Evolutionary conservation across 2,888 invertebrate species (phyloP).

Genomic region (Cephus runcator): DNA sequence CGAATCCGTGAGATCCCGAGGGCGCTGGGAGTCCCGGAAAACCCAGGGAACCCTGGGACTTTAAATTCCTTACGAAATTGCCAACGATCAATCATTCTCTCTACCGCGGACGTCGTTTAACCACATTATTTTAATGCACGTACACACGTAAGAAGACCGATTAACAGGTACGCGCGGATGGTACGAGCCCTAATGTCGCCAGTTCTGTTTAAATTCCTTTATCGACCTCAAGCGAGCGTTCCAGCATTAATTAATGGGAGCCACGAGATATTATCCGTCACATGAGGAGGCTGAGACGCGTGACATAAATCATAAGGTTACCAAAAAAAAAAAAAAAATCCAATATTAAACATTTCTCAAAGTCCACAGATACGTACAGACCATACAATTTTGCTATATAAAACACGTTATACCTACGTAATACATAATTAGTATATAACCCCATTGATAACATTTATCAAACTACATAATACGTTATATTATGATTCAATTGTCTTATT

Average conservation of each 20-base stretch:
- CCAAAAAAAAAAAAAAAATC: neutral
- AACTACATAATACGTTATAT: neutral
- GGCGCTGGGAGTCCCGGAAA: neutral
- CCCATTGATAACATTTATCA: no score
- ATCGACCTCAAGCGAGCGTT: no score
- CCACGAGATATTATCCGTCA: no score
- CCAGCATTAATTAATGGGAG: no score
- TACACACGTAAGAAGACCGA: conserved; percentile 6
- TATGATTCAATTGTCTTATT: neutral
- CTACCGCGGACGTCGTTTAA: neutral
- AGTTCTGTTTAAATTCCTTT: no score
- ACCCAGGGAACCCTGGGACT: neutral
- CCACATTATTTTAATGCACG: conserved; percentile 31
- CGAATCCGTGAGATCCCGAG: neutral
- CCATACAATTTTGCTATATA: neutral
- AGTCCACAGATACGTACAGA: neutral
- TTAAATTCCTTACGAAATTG: neutral
- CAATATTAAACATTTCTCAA: neutral
- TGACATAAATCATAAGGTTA: neutral
- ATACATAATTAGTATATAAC: no score
- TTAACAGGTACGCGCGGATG: neutral
- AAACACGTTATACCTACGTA: neutral
- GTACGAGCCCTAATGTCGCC: neutral
- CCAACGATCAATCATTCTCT: neutral
- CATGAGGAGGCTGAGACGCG: no score